Percentiles rank a stretch among this genome's conserved stretches.
Evolutionary conservation across 2,113 vertebrate species (phyloP).

Genomic region (Melanostigma gelatinosum): DNA sequence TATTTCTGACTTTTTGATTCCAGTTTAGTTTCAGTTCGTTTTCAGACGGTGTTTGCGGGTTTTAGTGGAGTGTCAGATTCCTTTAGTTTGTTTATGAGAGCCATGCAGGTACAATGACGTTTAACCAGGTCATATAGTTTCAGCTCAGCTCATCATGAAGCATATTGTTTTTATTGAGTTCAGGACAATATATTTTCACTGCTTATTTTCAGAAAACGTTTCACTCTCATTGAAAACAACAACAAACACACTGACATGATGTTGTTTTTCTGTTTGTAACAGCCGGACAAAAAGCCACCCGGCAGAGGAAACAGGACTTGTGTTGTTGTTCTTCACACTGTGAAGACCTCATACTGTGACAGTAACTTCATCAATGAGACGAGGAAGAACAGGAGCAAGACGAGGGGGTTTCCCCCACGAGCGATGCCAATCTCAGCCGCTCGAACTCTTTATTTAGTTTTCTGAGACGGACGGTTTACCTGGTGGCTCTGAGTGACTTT

Average conservation of each 20-base stretch:
- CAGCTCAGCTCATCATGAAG: too few relatives aligned
- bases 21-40: background rate
- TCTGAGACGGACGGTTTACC: conserved; percentile 8
- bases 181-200: too few relatives aligned
- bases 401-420: background rate
- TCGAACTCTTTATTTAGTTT: background rate
- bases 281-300: conserved; percentile 2
- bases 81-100: too few relatives aligned
- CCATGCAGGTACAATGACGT: too few relatives aligned
- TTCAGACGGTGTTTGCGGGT: background rate
- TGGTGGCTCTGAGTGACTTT: conserved; percentile 21
- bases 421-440: background rate
- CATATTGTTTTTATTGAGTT: too few relatives aligned
- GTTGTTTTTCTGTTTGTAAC: conserved; percentile 9
- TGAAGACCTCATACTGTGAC: conserved; percentile 23
- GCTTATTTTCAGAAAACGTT: too few relatives aligned
- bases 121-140: too few relatives aligned
- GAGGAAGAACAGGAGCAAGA: conserved; percentile 13
- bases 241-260: background rate
- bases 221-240: too few relatives aligned
- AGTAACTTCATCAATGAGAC: conserved; percentile 9
- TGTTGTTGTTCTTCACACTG: conserved; percentile 10
- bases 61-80: too few relatives aligned
- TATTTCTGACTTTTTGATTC: background rate
- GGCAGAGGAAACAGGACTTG: conserved; percentile 20